These are phyloP conservation scores for Apodemus agrarius DNA, from an alignment of 2,797 vertebrate genomes.

Conservation along the genomic window DNA sequence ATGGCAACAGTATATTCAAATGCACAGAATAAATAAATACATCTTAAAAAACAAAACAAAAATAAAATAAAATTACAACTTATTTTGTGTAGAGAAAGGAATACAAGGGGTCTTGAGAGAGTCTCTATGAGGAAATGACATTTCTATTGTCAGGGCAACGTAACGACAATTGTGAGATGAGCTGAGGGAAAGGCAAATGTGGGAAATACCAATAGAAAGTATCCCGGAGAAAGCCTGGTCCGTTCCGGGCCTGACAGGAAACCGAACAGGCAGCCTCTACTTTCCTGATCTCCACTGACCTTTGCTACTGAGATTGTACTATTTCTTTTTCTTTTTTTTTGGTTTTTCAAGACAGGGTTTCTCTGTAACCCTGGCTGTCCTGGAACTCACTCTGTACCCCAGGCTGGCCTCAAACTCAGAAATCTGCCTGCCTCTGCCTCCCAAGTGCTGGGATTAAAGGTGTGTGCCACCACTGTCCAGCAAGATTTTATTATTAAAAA, in stretches of 20 bases:
- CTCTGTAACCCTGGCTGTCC: too few relatives aligned
- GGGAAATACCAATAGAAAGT: not conserved
- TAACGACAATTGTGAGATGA: not conserved
- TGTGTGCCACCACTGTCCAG: too few relatives aligned
- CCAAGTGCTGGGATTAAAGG: too few relatives aligned
- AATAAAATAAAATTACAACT: too few relatives aligned
- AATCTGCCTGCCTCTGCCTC: too few relatives aligned
- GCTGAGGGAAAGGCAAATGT: not conserved
- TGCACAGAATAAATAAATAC: not conserved
- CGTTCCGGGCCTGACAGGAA: not conserved
- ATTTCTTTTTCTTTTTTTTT: too few relatives aligned
- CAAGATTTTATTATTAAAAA: too few relatives aligned
- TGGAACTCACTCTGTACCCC: too few relatives aligned
- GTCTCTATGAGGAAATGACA: constrained; percentile 13
- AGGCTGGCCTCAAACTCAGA: too few relatives aligned
- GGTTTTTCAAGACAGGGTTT: too few relatives aligned
- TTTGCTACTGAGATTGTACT: constrained; percentile 25
- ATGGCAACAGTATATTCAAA: too few relatives aligned
- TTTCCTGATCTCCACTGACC: not conserved
- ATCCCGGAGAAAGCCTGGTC: not conserved
- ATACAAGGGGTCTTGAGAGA: not conserved
- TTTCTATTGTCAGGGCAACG: constrained; percentile 5
- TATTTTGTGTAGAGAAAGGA: not conserved
- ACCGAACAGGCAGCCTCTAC: not conserved
- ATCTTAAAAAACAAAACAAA: too few relatives aligned